Evolutionary conservation across 2,888 invertebrate genomes (phyloP).

Genomic region (Eugnorisma glareosa): DNA sequence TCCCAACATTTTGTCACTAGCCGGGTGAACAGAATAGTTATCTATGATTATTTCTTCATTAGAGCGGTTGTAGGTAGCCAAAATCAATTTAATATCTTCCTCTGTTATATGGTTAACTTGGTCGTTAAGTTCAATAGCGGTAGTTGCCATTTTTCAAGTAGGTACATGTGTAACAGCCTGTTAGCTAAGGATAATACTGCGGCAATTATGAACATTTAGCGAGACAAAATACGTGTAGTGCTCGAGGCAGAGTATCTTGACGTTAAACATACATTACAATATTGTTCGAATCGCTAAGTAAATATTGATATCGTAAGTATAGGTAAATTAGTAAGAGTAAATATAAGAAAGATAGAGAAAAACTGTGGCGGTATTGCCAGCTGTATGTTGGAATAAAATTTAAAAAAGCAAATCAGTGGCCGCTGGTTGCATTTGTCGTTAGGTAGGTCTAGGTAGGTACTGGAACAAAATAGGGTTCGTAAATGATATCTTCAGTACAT

Average conservation of each 20-base stretch:
- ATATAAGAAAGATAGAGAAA: slow-evolving; percentile 40
- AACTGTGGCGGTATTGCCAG: slow-evolving; percentile 11
- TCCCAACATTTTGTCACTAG: slow-evolving; percentile 86
- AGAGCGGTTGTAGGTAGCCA: slow-evolving; percentile 69
- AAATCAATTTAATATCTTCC: slow-evolving; percentile 76
- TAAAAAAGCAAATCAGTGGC: not conserved
- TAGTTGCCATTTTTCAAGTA: slow-evolving; percentile 47
- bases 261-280: slow-evolving; percentile 7
- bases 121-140: slow-evolving; percentile 6
- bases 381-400: not conserved
- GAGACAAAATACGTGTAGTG: slow-evolving; percentile 16
- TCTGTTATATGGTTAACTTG: slow-evolving; percentile 69
- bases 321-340: slow-evolving; percentile 35
- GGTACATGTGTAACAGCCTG: not conserved
- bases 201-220: not conserved
- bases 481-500: not conserved
- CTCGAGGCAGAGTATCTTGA: slow-evolving; percentile 1
- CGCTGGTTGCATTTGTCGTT: not conserved
- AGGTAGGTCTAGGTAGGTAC: no score
- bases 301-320: slow-evolving; percentile 48
- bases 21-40: slow-evolving; percentile 74
- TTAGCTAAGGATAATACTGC: not conserved
- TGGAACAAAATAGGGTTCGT: not conserved
- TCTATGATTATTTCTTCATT: slow-evolving; percentile 68
- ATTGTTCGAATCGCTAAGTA: slow-evolving; percentile 24